Conservation (phyloP, 2,888 invertebrate species). For the Scotopteryx bipunctaria region DNA sequence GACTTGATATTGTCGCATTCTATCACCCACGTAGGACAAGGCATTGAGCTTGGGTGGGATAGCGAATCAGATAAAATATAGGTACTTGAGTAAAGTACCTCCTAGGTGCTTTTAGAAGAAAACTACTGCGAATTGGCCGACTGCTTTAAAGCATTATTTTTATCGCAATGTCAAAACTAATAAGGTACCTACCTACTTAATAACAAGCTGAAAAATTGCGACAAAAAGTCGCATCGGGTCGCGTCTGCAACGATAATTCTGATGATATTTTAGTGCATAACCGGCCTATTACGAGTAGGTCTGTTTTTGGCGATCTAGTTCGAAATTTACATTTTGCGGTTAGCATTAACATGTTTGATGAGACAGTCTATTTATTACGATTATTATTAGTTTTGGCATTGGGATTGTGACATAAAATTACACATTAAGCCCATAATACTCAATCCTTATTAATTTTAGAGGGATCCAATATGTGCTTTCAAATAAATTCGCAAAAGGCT, state of each 20-base stretch:
- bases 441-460: neutral
- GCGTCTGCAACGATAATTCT: neutral
- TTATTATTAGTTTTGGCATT: slow-evolving; percentile 1
- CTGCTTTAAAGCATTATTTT: no score
- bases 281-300: neutral
- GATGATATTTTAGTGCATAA: neutral
- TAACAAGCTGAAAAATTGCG: neutral
- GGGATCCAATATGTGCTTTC: neutral
- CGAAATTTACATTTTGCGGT: slow-evolving; percentile 8
- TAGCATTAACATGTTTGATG: slow-evolving; percentile 9
- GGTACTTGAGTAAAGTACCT: no score
- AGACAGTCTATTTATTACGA: neutral
- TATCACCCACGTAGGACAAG: slow-evolving; percentile 9
- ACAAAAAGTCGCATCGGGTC: slow-evolving; percentile 2
- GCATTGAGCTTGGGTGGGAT: neutral
- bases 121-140: no score
- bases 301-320: slow-evolving; percentile 4
- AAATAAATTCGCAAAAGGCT: no score
- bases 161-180: neutral
- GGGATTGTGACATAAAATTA: neutral
- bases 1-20: slow-evolving; percentile 5
- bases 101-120: no score
- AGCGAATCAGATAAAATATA: neutral
- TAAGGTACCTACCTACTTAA: no score
- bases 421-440: neutral